Base-by-base conservation (phyloP, 2,113 vertebrate species). In the Ancistrus triradiatus region DNA sequence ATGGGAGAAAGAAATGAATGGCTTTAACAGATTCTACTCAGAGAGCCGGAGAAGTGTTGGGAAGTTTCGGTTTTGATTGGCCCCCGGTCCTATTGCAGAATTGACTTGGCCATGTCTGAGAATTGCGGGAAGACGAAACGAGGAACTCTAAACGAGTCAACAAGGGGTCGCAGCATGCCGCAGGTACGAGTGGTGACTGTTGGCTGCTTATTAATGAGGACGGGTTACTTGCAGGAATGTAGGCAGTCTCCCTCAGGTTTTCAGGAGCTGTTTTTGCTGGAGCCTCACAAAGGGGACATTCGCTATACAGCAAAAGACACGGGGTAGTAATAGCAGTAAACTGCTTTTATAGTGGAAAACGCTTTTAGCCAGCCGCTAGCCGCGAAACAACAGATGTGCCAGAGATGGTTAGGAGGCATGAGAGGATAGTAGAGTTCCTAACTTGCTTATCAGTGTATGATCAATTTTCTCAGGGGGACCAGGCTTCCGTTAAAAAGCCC, bases 181-280 rank as follows among this genome's bases (percentile, higher is more conserved):
- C 68, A 3, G 72, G 76, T 22, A 77, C 74, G 4, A 67, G 77
- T 28, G 79, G 77, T 17, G 75, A 85, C 14, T 80, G 75, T 77
- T 87, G 86, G 66, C 75, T 89, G 13, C 66, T 89, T 50, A 89
- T 89, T 38, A 87, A 88, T 13, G 84, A 88, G 60, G 82, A 89
- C 9, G 88, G 88, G 1, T 87, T 81, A n/a, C 68, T 70, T 87
- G 18, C 85, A 89, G 73, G 80, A 86, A n/a, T 28, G 70, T 74
- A 0, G 80, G 72, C 9, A 53, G 74, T 7, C 49, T 81, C 35
- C 77, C 80, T 31, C 78, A 83, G 7, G 48, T 52, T 7, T 52
- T 67, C 3, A 52, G 52, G n/a, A n/a, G n/a, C n/a, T 4, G 71
- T 70, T 14, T 43, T 67, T 21, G 61, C 59, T 1, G 56, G 50